Evolutionary conservation across 2,888 invertebrate genomes (phyloP).

Genomic region (Microctonus hyperodae): DNA sequence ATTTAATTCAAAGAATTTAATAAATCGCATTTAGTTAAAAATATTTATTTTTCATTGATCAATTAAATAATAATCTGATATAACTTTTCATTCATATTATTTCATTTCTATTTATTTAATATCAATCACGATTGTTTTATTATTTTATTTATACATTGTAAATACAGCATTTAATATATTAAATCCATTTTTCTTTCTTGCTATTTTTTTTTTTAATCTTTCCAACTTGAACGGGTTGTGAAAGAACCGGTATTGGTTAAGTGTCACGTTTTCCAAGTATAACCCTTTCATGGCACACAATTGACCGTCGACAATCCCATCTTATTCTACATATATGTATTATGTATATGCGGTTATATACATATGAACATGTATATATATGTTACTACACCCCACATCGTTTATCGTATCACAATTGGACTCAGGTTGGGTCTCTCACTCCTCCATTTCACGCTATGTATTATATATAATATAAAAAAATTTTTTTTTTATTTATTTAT

Average conservation of each 20-base stretch:
- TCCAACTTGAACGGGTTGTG: not conserved
- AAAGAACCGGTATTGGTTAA: slow-evolving; percentile 21
- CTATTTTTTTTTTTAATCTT: not conserved
- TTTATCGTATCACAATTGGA: slow-evolving; percentile 24
- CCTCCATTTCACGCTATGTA: not conserved
- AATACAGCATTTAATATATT: not conserved
- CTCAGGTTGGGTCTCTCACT: slow-evolving; percentile 3
- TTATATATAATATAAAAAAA: not conserved
- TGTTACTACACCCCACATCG: slow-evolving; percentile 5
- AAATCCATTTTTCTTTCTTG: not conserved
- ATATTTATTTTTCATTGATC: not conserved
- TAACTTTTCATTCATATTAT: no score
- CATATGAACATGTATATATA: not conserved
- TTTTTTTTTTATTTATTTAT: slow-evolving; percentile 3
- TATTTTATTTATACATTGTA: not conserved
- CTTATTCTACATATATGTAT: not conserved
- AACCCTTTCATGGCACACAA: slow-evolving; percentile 25
- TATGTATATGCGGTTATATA: not conserved
- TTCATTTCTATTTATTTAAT: not conserved
- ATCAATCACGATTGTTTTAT: not conserved
- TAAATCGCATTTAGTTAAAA: not conserved
- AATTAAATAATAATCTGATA: no score
- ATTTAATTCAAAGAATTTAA: not conserved
- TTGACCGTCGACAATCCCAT: slow-evolving; percentile 25
- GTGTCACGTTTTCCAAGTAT: slow-evolving; percentile 20